phyloP scores from a whole-genome alignment of 2,888 invertebrate species.

The Metellina segmentata region DNA sequence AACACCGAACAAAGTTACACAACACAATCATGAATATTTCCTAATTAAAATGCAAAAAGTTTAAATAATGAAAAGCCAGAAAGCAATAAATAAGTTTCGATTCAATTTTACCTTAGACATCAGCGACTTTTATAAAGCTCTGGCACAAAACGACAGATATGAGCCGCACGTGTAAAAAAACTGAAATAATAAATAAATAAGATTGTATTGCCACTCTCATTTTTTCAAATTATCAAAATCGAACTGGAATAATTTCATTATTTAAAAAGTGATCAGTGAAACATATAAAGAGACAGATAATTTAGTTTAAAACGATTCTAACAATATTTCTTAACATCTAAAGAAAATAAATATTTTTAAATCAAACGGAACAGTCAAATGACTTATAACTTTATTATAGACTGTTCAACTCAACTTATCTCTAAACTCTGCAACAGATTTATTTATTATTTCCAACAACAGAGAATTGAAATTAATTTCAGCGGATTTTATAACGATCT shows the following conservation, averaged over 20 bases:
- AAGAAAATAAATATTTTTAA: not conserved
- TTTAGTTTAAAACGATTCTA: not conserved
- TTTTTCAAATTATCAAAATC: not conserved
- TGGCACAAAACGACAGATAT: not conserved
- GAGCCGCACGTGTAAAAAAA: constrained; percentile 8
- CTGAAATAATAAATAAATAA: not conserved
- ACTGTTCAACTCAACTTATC: constrained; percentile 39
- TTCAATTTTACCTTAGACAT: too few relatives aligned
- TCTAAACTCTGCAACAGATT: constrained; percentile 50
- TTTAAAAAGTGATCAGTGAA: not conserved
- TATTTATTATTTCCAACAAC: constrained; percentile 49
- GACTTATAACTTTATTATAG: not conserved
- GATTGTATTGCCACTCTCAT: not conserved
- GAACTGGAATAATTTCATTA: not conserved
- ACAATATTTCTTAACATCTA: too few relatives aligned
- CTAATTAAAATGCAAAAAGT: too few relatives aligned
- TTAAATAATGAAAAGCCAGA: too few relatives aligned
- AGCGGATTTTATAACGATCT: not conserved
- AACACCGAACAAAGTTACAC: too few relatives aligned
- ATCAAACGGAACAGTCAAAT: not conserved
- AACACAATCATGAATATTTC: too few relatives aligned
- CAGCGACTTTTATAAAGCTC: not conserved
- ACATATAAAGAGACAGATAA: not conserved
- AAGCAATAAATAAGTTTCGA: too few relatives aligned
- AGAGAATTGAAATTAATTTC: constrained; percentile 10